Evolutionary conservation across 1,140 invertebrate genomes (phyloP).

Genomic region (Sminthurinus signatus): DNA sequence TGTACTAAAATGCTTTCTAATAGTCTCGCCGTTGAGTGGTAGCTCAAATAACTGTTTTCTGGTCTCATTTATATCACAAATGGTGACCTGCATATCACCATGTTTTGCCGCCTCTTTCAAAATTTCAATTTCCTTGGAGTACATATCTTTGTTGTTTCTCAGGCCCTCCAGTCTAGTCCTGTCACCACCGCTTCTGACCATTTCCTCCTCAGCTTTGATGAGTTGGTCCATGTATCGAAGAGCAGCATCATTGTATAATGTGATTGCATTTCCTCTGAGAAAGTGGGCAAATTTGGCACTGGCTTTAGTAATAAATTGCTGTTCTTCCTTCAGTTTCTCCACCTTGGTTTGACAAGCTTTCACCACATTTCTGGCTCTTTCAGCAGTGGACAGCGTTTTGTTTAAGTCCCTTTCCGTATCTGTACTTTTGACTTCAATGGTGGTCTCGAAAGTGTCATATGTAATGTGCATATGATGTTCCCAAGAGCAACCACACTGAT

Average conservation of each 20-base stretch:
- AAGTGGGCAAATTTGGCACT: conserved; percentile 22
- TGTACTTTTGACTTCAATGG: not conserved
- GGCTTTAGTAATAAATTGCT: conserved; percentile 3
- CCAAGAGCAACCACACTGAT: conserved; percentile 3
- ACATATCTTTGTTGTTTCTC: not conserved
- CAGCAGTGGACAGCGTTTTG: no score
- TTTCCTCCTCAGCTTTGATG: conserved; percentile 21
- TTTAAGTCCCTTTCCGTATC: not conserved
- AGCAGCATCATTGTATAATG: conserved; percentile 29
- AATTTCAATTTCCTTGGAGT: conserved; percentile 13
- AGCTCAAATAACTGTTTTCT: no score
- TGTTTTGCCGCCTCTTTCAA: not conserved
- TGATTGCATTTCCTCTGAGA: conserved; percentile 28
- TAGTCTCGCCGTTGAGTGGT: no score
- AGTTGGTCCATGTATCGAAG: conserved; percentile 24
- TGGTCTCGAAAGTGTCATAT: conserved; percentile 1
- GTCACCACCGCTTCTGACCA: not conserved
- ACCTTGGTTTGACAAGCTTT: no score
- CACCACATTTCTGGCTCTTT: no score
- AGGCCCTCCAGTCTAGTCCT: not conserved
- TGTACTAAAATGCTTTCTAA: no score
- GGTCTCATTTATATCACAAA: no score
- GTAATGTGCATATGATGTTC: conserved; percentile 14
- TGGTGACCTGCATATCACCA: no score
- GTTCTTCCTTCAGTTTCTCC: not conserved